Base-by-base conservation (phyloP, 1,140 invertebrate genomes). In the Nasonia giraulti region DNA sequence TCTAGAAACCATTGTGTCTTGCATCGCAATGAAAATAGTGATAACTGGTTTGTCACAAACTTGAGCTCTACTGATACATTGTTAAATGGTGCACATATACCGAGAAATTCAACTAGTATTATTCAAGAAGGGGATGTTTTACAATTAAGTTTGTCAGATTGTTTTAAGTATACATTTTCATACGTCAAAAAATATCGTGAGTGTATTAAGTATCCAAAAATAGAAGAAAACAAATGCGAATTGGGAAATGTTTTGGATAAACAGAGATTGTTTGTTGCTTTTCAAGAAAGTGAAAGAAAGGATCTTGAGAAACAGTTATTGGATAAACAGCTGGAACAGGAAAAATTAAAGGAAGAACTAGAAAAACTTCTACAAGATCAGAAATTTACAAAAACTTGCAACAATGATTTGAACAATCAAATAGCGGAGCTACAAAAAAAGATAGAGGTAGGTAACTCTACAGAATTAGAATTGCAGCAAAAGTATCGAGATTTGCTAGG, bases 1-100 rank as follows among this genome's bases (percentile, higher is more conserved):
- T 95, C 94, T 12, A 89, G 94, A 87, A 92, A 89, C 62, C 94
- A 95, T 75, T 94, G 94, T 83, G 86, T 91, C 8, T 86, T 95
- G 20, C 91, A 87, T 86, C 91, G 91, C 44, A 86, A 88, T 80
- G 82, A 88, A 50, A 86, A 91, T 2, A 86, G 0, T 47, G 87
- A 90, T 1, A 86, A 92, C 12, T 93, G 92, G 92, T 82, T 75
- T 0, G 88, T 93, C 40, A 90, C 88, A 31, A 93, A 94, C 75
- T 84, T 92, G n/a, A 95, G 94, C 86, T 91, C 93, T 10, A 93
- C 90, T 85, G 89, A 91, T 79, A 94, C 94, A 17, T 88, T 91
- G 37, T 76, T 95, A 5, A 95, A 95, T 87, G 89, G 90, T 8
- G n/a, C 84, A 33, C 88, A 86, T 33, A 78, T 95, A 33, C 89